Conservation (phyloP, 2,113 vertebrate species). For the Steatornis caripensis region DNA sequence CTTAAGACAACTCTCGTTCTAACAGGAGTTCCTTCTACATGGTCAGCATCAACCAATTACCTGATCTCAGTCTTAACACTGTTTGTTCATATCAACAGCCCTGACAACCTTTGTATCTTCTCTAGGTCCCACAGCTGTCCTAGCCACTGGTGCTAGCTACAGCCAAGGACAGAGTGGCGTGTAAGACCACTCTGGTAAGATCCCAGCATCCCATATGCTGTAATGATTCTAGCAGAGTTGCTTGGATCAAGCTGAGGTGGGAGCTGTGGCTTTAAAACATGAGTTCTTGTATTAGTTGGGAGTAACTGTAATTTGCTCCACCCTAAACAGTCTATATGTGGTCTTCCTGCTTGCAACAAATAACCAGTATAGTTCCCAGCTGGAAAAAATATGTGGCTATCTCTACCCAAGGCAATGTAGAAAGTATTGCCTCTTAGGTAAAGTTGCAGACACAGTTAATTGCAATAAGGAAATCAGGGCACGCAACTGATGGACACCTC, state of each 20-base stretch:
- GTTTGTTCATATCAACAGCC: background rate
- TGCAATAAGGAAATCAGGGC: background rate
- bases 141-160: background rate
- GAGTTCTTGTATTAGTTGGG: constrained; percentile 20
- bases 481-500: background rate
- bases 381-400: constrained; percentile 42
- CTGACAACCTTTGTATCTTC: background rate
- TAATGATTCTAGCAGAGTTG: background rate
- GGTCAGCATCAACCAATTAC: background rate
- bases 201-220: background rate
- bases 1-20: background rate
- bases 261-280: constrained; percentile 37
- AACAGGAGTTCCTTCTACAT: background rate
- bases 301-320: constrained; percentile 8
- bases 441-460: background rate
- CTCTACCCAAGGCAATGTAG: background rate
- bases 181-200: background rate
- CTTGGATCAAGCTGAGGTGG: constrained; percentile 16
- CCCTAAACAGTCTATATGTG: constrained; percentile 19
- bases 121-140: background rate
- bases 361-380: background rate
- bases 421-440: background rate
- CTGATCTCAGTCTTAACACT: background rate
- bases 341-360: constrained; percentile 1
- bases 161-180: background rate